Conservation (phyloP, 2,113 vertebrate species). For the Grallaria varia region DNA sequence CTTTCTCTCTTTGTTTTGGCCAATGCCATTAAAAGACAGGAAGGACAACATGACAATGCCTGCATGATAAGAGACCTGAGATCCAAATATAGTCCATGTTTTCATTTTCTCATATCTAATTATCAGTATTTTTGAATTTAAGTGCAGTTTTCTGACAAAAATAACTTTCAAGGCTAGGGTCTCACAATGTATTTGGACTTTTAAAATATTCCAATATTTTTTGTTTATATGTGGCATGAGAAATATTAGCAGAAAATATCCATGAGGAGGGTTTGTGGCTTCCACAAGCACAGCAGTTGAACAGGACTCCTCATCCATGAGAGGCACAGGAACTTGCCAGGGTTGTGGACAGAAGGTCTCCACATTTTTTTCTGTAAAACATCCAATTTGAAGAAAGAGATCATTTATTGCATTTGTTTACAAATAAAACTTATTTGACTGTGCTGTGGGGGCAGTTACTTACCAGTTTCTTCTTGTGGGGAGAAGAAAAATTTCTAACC, state of each 20-base stretch:
- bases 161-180: background rate
- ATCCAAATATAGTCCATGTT: background rate
- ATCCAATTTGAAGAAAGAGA: background rate
- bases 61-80: background rate
- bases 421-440: background rate
- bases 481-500: background rate
- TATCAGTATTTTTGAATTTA: background rate
- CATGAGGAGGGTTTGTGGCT: background rate
- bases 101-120: background rate
- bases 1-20: background rate
- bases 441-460: background rate
- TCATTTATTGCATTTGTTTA: background rate
- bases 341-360: background rate
- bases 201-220: slow-evolving; percentile 10
- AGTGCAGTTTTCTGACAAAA: background rate
- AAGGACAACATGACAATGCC: background rate
- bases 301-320: background rate
- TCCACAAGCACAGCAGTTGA: background rate
- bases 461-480: background rate
- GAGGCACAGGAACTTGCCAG: background rate
- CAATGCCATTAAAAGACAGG: background rate
- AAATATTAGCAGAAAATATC: slow-evolving; percentile 26
- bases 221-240: background rate
- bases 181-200: slow-evolving; percentile 6
- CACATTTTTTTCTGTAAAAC: background rate